Conservation (phyloP, 2,797 vertebrate species). For the Gallinago stenura region DNA sequence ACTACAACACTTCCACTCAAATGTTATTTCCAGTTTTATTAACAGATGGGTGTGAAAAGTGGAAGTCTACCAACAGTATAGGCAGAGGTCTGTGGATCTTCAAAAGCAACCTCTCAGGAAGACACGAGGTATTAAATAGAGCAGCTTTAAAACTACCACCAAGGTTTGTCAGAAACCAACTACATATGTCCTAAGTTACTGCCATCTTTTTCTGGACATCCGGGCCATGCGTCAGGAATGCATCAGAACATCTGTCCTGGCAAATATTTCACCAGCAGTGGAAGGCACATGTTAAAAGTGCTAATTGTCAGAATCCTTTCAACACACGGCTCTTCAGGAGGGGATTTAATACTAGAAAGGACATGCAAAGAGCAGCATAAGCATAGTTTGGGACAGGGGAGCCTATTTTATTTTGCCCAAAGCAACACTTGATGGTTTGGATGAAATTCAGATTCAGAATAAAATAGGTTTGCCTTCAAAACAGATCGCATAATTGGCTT, state of each 20-base stretch:
- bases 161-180: neutral
- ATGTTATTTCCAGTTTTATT: conserved; percentile 7
- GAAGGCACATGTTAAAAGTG: neutral
- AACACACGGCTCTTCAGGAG: conserved; percentile 8
- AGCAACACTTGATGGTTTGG: conserved; percentile 57
- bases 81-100: neutral
- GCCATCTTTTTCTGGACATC: neutral
- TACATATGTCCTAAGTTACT: neutral
- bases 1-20: neutral
- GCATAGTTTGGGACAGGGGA: conserved; percentile 28
- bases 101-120: neutral
- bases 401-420: conserved; percentile 48
- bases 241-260: neutral
- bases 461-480: conserved; percentile 61
- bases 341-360: conserved; percentile 54
- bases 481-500: conserved; percentile 55
- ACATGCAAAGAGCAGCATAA: conserved; percentile 47
- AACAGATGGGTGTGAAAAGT: conserved; percentile 15
- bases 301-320: conserved; percentile 41
- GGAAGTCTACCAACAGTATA: neutral
- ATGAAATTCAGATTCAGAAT: conserved; percentile 41
- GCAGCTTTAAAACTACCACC: neutral
- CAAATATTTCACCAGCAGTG: neutral
- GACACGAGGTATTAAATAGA: neutral
- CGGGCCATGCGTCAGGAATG: neutral